A percentile compares a stretch with the other conserved stretches of the same genome.
Evolutionary conservation across 2,888 invertebrate genomes (phyloP).

Genomic region (Scaptomyza flava): DNA sequence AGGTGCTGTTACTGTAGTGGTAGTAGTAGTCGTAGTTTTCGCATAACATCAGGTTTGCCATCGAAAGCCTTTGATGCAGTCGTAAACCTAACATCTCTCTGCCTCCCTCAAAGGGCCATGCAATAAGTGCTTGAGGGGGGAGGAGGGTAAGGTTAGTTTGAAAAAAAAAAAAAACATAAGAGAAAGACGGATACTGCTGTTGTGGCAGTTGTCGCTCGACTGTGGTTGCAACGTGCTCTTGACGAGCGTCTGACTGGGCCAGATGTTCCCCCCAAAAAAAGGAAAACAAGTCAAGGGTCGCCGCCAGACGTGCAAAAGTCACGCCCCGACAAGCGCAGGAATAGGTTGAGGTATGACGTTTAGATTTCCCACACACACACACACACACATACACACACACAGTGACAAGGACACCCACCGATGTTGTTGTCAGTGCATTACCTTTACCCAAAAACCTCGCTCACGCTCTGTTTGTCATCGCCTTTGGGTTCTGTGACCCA

Average conservation of each 20-base stretch:
- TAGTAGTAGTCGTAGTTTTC: constrained; percentile 13
- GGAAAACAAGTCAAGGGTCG: constrained; percentile 72
- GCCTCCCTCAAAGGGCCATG: constrained; percentile 47
- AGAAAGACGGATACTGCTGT: constrained; percentile 16
- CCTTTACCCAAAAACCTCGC: constrained; percentile 30
- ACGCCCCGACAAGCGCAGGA: constrained; percentile 41
- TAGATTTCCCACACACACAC: constrained; percentile 7
- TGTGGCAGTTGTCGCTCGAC: constrained; percentile 51
- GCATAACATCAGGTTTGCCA: constrained; percentile 45
- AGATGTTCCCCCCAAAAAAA: constrained; percentile 38
- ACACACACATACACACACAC: constrained; percentile 16
- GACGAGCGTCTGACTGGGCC: constrained; percentile 57
- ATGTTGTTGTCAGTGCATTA: constrained; percentile 32
- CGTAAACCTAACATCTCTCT: constrained; percentile 60
- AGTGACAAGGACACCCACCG: constrained; percentile 5
- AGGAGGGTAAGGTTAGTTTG: neutral
- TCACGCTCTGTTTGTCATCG: constrained; percentile 40
- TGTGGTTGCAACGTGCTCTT: constrained; percentile 63
- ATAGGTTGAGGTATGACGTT: neutral
- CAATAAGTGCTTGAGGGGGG: neutral
- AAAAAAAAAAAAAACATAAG: constrained; percentile 2
- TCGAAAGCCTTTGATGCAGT: constrained; percentile 73
- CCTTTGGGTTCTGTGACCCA: constrained; percentile 36
- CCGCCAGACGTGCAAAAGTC: constrained; percentile 70
- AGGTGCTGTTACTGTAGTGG: neutral